Conservation (phyloP, 1,140 invertebrate species). For the Colletes gigas region DNA sequence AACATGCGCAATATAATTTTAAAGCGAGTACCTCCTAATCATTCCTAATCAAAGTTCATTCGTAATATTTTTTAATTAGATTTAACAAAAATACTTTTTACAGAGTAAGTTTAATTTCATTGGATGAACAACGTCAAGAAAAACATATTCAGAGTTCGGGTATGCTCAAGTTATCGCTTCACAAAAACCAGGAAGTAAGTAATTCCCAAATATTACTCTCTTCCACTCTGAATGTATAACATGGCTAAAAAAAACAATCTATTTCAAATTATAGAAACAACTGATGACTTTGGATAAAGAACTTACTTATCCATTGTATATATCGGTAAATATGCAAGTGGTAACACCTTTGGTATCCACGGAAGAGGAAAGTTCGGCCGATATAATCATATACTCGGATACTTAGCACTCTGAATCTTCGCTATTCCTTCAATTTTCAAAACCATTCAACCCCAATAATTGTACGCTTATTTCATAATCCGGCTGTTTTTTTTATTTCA, state of each 20-base stretch:
- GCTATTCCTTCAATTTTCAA: slow-evolving; percentile 10
- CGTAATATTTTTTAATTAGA: neutral
- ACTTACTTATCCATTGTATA: slow-evolving; percentile 84
- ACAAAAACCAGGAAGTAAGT: slow-evolving; percentile 84
- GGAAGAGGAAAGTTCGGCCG: slow-evolving; percentile 62
- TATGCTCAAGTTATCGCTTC: slow-evolving; percentile 82
- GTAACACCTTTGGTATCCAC: slow-evolving; percentile 80
- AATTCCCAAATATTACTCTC: slow-evolving; percentile 21
- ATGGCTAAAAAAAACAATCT: slow-evolving; percentile 45
- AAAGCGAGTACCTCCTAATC: slow-evolving; percentile 81
- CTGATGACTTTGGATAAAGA: slow-evolving; percentile 84
- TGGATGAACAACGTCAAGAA: slow-evolving; percentile 86
- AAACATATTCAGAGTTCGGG: slow-evolving; percentile 84
- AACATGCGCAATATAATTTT: slow-evolving; percentile 83
- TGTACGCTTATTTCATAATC: slow-evolving; percentile 31
- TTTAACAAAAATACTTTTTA: slow-evolving; percentile 53
- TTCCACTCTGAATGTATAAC: slow-evolving; percentile 12
- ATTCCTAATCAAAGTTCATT: neutral
- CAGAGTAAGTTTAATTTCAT: slow-evolving; percentile 84
- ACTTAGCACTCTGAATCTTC: slow-evolving; percentile 61
- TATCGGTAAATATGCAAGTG: slow-evolving; percentile 87
- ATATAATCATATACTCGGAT: slow-evolving; percentile 59
- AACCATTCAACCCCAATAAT: slow-evolving; percentile 11
- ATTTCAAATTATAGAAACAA: slow-evolving; percentile 78
- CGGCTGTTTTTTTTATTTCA: slow-evolving; percentile 36